Evolutionary conservation across 2,888 invertebrate genomes (phyloP).

Genomic region (Diachrysia chrysitis): DNA sequence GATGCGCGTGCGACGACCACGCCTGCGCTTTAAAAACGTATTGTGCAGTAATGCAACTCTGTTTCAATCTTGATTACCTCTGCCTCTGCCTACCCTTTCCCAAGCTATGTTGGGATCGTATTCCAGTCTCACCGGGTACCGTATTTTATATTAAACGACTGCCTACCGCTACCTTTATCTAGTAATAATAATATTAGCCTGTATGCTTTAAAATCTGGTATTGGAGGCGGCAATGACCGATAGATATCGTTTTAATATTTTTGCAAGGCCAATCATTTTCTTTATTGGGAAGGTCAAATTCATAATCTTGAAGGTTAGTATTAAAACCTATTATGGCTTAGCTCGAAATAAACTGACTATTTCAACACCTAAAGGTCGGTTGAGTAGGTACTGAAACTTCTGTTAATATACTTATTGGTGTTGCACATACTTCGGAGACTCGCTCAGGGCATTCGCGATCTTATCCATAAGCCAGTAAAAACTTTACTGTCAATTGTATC

Average conservation of each 20-base stretch:
- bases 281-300: not conserved
- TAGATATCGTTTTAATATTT: slow-evolving; percentile 3
- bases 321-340: not conserved
- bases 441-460: slow-evolving; percentile 36
- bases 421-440: slow-evolving; percentile 43
- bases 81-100: no score
- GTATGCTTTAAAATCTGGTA: not conserved
- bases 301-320: not conserved
- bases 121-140: no score
- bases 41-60: slow-evolving; percentile 33
- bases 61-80: not conserved
- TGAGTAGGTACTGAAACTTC: slow-evolving; percentile 22
- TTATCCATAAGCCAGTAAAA: slow-evolving; percentile 48
- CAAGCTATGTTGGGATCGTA: no score
- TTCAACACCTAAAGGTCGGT: no score
- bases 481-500: slow-evolving; percentile 54
- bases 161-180: no score
- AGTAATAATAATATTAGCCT: not conserved
- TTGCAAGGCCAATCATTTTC: slow-evolving; percentile 4
- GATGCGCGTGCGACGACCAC: slow-evolving; percentile 62
- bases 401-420: slow-evolving; percentile 5
- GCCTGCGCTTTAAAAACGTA: slow-evolving; percentile 32
- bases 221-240: not conserved
- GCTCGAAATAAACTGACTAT: no score
- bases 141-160: no score